Base-by-base conservation (phyloP, 2,888 invertebrate species). In the Ophion slaviceki region DNA sequence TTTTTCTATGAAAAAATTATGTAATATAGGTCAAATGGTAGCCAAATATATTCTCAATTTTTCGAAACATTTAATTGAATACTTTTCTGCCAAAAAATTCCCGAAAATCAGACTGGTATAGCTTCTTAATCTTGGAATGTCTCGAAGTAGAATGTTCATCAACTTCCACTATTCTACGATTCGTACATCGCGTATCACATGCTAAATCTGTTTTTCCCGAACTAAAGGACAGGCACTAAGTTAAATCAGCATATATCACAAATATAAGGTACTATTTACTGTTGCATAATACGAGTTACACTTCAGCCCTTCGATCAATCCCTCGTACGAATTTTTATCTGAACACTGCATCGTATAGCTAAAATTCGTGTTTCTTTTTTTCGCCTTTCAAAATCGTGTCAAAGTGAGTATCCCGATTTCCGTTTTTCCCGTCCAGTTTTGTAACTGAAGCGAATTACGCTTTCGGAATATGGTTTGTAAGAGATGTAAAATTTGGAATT, bases 201-300 rank as follows among this genome's bases (percentile, higher is more conserved):
- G 66, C 67, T 10, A 11, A 78, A 78, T 68, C 78, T 68, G 61
- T 68, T 78, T 67, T 78, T 59, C n/a, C 24, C 8, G 47, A 7
- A 28, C 36, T 70, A 62, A 47, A 79, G 47, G 47, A 59, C 79
- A 79, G 62, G 71, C 71, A 79, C 71, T 71, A 53, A 40, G 20
- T 72, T 71, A 72, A 80, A 80, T 62, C 32, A 20, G 70, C 64
- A 24, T 64, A 72, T 24, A 57, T 64, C 14, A 24, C 57, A 71
- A 57, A 79, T 6, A 70, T 20, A 70, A 47, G 1, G 11, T 68
- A 68, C 36, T 53, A 17, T 79, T 71, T 57, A 72, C 53, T 80
- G 20, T 53, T 57, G 17, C 70, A 8, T 1, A 20, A 64, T 36
- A 64, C 24, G 6, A 53, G 53, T 72, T 64, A 64, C 57, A 57